phyloP scores from a whole-genome alignment of 2,797 vertebrate genomes.

The Rhabdomys pumilio region DNA sequence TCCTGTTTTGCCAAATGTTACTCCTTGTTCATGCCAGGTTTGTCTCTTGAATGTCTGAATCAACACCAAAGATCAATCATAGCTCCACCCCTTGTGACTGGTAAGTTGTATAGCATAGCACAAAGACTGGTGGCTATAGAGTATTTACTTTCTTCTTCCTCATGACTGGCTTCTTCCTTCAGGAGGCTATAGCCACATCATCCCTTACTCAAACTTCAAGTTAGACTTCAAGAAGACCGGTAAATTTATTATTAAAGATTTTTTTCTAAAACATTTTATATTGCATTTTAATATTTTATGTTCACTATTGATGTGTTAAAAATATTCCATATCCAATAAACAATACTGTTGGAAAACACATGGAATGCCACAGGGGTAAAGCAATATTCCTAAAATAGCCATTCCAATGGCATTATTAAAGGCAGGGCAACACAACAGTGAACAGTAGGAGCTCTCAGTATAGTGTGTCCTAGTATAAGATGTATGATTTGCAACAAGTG shows the following conservation, averaged over 20 bases:
- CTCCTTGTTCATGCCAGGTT: background rate
- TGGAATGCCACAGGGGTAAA: background rate
- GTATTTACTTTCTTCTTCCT: background rate
- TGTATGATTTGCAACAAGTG: background rate
- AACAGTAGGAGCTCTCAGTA: background rate
- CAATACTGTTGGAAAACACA: background rate
- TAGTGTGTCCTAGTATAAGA: background rate
- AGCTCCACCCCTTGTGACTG: background rate
- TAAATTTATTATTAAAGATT: constrained; percentile 18
- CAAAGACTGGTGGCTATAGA: background rate
- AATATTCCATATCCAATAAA: background rate
- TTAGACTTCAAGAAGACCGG: background rate
- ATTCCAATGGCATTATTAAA: background rate
- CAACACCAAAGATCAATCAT: background rate
- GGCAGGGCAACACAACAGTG: background rate
- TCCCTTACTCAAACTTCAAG: background rate
- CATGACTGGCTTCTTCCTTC: background rate
- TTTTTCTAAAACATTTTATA: background rate
- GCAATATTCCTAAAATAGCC: background rate
- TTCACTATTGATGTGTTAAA: background rate
- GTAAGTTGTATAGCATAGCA: background rate
- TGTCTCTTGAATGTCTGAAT: constrained; percentile 11
- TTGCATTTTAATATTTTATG: constrained; percentile 23
- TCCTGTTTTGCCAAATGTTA: constrained; percentile 8
- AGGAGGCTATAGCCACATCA: background rate